These are phyloP conservation scores for Pelodytes ibericus DNA, from an alignment of 2,797 vertebrate genomes.

Conservation along the genomic window DNA sequence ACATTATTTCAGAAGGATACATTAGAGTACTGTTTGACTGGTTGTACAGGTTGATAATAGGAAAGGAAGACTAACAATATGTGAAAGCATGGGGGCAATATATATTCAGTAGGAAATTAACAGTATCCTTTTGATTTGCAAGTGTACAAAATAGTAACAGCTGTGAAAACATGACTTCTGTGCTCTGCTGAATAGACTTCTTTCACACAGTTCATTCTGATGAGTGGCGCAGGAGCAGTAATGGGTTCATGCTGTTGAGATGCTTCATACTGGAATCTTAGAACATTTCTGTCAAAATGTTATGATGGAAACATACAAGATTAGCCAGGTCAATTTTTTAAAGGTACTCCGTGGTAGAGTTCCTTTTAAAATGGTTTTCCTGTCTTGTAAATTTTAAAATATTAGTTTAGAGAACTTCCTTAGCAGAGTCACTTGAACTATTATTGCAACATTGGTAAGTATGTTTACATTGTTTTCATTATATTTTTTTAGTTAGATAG, in stretches of 20 bases:
- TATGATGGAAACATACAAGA: conserved; percentile 44
- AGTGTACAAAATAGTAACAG: conserved; percentile 55
- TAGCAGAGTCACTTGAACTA: not conserved
- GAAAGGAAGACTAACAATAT: conserved; percentile 44
- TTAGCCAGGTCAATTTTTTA: conserved; percentile 35
- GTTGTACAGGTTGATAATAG: conserved; percentile 31
- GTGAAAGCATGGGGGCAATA: conserved; percentile 32
- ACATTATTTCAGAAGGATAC: conserved; percentile 32
- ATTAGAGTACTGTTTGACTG: conserved; percentile 31
- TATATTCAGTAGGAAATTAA: conserved; percentile 49
- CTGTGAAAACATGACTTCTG: conserved; percentile 56
- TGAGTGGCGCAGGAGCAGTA: conserved; percentile 47
- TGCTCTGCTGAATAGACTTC: conserved; percentile 47
- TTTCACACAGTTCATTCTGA: conserved; percentile 49
- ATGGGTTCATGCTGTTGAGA: conserved; percentile 53
- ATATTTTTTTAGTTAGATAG: not conserved
- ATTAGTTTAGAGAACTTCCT: conserved; percentile 10
- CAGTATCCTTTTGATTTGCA: conserved; percentile 53
- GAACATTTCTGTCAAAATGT: conserved; percentile 26
- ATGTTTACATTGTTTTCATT: not conserved
- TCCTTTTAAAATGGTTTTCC: conserved; percentile 16
- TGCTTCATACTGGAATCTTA: conserved; percentile 43
- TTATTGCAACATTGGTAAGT: not conserved
- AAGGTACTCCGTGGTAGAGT: conserved; percentile 21
- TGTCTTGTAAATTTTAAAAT: conserved; percentile 30